Evolutionary conservation across 2,797 vertebrate genomes (phyloP), one percentile per base, ranked within the genome.

Genomic region (Oreochromis mossambicus): DNA sequence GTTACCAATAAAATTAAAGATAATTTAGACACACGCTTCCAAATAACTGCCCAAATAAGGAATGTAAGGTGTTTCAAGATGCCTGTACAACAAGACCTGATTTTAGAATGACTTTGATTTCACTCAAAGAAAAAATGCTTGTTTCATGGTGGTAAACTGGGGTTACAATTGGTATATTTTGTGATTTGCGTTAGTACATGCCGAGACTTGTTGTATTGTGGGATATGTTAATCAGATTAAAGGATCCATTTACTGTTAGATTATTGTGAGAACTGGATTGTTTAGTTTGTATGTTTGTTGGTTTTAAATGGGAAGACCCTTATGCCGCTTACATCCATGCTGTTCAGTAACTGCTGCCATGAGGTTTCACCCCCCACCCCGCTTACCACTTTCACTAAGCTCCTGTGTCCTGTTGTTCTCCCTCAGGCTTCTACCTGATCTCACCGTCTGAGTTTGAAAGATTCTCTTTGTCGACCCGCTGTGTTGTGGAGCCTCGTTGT

Each of bases 361-460:
- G 21, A 14, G 21, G 26, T 26, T 26, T 26, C 26, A 26, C 4
- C 26, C 26, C 17, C 56, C 56, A 19, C 17, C 56, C 56, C 4
- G 2, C 32, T 29, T 73, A 15, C 14, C 9, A 17, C 24, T 70
- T 26, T 73, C 21, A 29, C 24, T 46, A 73, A 48, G 41, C 24
- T 19, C 4, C 24, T 73, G 21, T 66, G 61, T 43, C 10, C 43
- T 38, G 11, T 43, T 54, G 3, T 84, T 63, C 21, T 58, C 34
- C 36, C 87, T 7, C 86, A 99, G 99, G 99, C 17, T 99, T 99
- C 95, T 99, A 99, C 92, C 95, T 99, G 90, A 99, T 99, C 89
- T 99, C 99, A 0, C 99, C 98, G 0, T 99, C 99, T 0, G 98
- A 99, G 94, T 99, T 99, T 91, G 98, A 99, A 89, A 97, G 98